These are phyloP conservation scores for Drosophila subobscura DNA, from an alignment of 1,140 invertebrate genomes.

Conservation along the genomic window DNA sequence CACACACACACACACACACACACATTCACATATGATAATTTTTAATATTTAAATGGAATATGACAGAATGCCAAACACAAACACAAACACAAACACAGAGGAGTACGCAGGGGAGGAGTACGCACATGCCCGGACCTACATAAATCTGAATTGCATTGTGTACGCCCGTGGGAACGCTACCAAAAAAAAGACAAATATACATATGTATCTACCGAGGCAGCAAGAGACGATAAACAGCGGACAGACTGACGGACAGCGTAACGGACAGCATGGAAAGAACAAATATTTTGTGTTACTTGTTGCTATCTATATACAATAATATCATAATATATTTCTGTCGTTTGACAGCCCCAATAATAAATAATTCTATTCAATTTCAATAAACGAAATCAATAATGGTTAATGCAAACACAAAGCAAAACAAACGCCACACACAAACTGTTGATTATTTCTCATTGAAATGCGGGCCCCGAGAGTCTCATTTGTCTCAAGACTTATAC, in stretches of 20 bases:
- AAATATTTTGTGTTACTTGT: slow-evolving; percentile 66
- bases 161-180: no score
- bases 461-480: slow-evolving; percentile 12
- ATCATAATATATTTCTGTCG: slow-evolving; percentile 55
- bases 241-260: slow-evolving; percentile 2
- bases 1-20: no score
- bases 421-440: slow-evolving; percentile 7
- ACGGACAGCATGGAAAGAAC: no score
- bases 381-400: slow-evolving; percentile 62
- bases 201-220: not conserved
- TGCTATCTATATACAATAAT: slow-evolving; percentile 74
- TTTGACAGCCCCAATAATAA: slow-evolving; percentile 52
- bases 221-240: slow-evolving; percentile 13
- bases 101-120: slow-evolving; percentile 7
- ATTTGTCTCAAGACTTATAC: no score
- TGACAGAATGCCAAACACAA: slow-evolving; percentile 37
- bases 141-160: slow-evolving; percentile 25
- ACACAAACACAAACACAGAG: not conserved
- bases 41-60: slow-evolving; percentile 32
- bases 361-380: slow-evolving; percentile 78
- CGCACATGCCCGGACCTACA: no score
- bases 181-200: slow-evolving; percentile 1
- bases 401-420: slow-evolving; percentile 38
- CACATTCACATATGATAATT: slow-evolving; percentile 14
- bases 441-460: slow-evolving; percentile 10